phyloP scores from a whole-genome alignment of 2,113 vertebrate genomes.

The Ctenodactylus gundi region DNA sequence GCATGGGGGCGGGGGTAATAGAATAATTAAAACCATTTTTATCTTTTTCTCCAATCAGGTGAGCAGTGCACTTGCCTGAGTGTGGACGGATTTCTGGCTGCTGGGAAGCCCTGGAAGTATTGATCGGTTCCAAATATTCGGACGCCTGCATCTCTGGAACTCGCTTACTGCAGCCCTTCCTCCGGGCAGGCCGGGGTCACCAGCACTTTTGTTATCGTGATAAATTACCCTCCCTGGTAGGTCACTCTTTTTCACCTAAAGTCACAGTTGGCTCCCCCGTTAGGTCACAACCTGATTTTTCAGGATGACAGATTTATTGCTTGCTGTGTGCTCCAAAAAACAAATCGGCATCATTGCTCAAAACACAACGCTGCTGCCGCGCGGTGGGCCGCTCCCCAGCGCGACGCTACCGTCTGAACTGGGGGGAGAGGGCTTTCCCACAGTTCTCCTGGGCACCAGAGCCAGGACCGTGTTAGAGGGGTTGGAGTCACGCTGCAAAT shows the following conservation, averaged over 20 bases:
- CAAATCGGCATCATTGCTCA: constrained; percentile 88
- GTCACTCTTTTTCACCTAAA: constrained; percentile 92
- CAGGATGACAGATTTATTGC: constrained; percentile 95
- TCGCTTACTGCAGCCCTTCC: constrained; percentile 93
- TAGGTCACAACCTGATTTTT: constrained; percentile 90
- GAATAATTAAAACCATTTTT: constrained; percentile 40
- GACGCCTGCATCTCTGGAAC: constrained; percentile 85
- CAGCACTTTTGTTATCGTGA: constrained; percentile 94
- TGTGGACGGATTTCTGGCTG: constrained; percentile 67
- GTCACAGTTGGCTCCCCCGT: constrained; percentile 93
- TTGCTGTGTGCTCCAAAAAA: constrained; percentile 89
- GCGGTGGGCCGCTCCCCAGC: constrained; percentile 64
- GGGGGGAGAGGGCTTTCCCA: neutral
- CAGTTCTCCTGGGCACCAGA: neutral
- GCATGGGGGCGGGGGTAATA: no score
- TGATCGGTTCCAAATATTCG: constrained; percentile 87
- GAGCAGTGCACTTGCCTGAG: constrained; percentile 19
- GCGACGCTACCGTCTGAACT: constrained; percentile 69
- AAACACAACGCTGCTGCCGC: constrained; percentile 83
- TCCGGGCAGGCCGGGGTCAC: constrained; percentile 85
- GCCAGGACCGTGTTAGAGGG: neutral
- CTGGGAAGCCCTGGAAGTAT: constrained; percentile 83
- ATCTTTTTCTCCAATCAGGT: constrained; percentile 55
- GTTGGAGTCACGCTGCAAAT: neutral
- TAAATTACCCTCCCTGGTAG: constrained; percentile 91